Evolutionary conservation across 2,888 invertebrate genomes (phyloP).

Genomic region (Melanophora roralis): DNA sequence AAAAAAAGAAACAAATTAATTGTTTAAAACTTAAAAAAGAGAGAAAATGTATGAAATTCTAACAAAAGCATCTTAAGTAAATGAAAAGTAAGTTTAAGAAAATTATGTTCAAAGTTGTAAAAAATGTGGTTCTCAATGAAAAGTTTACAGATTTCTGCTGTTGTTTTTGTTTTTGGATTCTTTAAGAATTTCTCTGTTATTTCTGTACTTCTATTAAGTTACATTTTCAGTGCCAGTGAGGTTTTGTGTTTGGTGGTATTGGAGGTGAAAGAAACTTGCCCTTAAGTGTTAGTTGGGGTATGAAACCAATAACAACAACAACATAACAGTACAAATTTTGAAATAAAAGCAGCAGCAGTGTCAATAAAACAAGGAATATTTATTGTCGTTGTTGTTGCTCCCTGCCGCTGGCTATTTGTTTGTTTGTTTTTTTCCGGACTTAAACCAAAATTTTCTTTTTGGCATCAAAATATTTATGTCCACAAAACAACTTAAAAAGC

Average conservation of each 20-base stretch:
- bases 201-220: constrained; percentile 32
- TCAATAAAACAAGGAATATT: constrained; percentile 41
- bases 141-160: not conserved
- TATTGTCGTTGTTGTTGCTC: constrained; percentile 39
- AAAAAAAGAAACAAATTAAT: not conserved
- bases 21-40: not conserved
- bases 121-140: not conserved
- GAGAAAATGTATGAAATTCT: not conserved
- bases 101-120: not conserved
- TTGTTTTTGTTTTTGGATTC: constrained; percentile 8
- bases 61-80: not conserved
- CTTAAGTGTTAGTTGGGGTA: constrained; percentile 11
- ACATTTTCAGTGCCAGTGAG: constrained; percentile 22
- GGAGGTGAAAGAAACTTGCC: constrained; percentile 20
- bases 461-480: not conserved
- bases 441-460: not conserved
- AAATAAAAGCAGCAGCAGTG: constrained; percentile 10
- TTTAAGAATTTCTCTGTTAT: not conserved
- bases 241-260: not conserved
- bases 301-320: not conserved
- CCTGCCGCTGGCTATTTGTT: constrained; percentile 38
- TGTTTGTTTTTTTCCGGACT: not conserved
- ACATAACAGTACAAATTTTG: not conserved
- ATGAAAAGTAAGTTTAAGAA: not conserved
- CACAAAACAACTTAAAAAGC: too few relatives aligned